Evolutionary conservation across 2,113 vertebrate species (phyloP).

Genomic region (Salvelinus namaycush): DNA sequence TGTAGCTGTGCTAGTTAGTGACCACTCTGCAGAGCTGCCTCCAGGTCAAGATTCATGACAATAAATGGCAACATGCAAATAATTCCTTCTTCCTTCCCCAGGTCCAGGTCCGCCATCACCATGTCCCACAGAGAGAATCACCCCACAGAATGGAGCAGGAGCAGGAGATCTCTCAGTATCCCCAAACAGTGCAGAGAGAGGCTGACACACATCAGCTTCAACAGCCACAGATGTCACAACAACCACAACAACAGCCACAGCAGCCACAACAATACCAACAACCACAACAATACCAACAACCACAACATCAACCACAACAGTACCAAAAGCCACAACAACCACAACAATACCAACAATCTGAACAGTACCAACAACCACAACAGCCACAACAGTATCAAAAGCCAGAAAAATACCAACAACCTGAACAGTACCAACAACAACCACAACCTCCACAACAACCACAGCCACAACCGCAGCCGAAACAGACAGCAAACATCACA

Average conservation of each 20-base stretch:
- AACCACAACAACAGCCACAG: conserved; percentile 1
- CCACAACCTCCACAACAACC: conserved; percentile 34
- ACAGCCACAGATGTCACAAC: conserved; percentile 8
- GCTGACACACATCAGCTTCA: conserved; percentile 47
- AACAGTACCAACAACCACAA: conserved; percentile 20
- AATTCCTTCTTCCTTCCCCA: conserved; percentile 36
- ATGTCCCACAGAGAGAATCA: conserved; percentile 77
- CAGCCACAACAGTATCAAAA: conserved; percentile 23
- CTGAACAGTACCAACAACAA: conserved; percentile 4
- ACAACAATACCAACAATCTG: conserved; percentile 1
- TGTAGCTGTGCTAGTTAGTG: too few species aligned
- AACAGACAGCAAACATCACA: conserved; percentile 79
- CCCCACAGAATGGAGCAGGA: conserved; percentile 70
- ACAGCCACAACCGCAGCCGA: conserved; percentile 42
- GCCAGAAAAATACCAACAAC: neutral
- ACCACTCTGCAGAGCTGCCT: too few species aligned
- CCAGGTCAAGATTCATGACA: neutral
- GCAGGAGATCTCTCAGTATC: conserved; percentile 76
- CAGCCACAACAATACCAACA: conserved; percentile 26
- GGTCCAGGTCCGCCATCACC: conserved; percentile 77
- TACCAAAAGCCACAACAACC: conserved; percentile 15
- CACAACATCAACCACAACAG: neutral
- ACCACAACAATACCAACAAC: neutral
- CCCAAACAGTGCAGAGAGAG: conserved; percentile 67
- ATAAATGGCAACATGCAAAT: too few species aligned